Evolutionary conservation across 2,888 invertebrate genomes (phyloP), one percentile per base, ranked within the genome.

Genomic region (Eupithecia subumbrata): DNA sequence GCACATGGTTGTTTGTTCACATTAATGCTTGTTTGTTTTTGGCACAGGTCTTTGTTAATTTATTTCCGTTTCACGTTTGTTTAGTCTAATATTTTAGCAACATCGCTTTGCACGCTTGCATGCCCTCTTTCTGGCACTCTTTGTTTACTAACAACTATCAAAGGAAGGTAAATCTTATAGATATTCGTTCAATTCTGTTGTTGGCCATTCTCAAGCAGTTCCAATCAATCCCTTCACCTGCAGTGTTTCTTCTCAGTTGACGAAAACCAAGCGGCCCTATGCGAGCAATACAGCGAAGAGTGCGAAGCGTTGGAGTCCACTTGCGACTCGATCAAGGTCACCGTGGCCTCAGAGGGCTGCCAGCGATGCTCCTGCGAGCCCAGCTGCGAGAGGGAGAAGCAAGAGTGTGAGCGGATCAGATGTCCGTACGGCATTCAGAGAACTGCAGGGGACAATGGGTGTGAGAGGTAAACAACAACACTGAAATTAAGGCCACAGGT

Each of bases 371-470:
- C 85, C 52, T 93, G 92, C 84, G 81, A 82, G 14, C 84, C 92
- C 74, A 92, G 92, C 78, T 97, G 97, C 85, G 95, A 93, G 64
- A 91, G 88, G 71, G 95, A 95, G 78, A 93, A 90, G 45, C 95
- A 95, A 43, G 96, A 97, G 83, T 98, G 98, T 87, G 92, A 91
- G 0, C 89, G 90, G 0, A 88, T 97, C n/a, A 95, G 95, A 64
- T 98, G 98, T 88, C 95, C 96, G 0, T 98, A 97, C 85, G 98
- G 98, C 11, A 90, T 96, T 3, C 96, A 96, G 75, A 95, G 80
- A 72, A 73, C 69, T 12, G 76, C 71, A 2, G 89, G 84, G 3
- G 74, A 80, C 1, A 87, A 91, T 14, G 90, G 90, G 45, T 94
- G 94, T 76, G 86, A 88, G 63, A 89, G 88, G 92, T 92, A 74